Conservation (phyloP, 2,797 vertebrate species). For the Macropus fuliginosus region DNA sequence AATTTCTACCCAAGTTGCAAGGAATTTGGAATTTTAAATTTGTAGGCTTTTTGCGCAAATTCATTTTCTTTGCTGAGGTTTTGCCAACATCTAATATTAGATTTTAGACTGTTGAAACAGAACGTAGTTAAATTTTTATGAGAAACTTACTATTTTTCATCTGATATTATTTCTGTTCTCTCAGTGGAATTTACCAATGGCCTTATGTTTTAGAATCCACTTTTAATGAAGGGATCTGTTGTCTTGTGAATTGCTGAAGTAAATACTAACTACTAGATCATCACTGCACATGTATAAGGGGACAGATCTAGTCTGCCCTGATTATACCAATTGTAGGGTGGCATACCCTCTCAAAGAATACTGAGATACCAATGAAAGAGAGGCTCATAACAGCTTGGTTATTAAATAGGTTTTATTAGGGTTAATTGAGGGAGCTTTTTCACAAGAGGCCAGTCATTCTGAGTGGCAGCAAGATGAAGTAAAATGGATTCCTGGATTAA, state of each 20-base stretch:
- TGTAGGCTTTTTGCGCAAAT: too few species aligned
- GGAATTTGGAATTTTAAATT: too few species aligned
- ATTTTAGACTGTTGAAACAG: background rate
- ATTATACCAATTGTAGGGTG: background rate
- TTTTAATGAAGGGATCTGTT: background rate
- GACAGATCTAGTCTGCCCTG: too few species aligned
- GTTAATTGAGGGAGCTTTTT: too few species aligned
- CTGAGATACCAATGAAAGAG: background rate
- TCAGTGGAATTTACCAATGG: slow-evolving; percentile 2
- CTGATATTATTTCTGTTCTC: slow-evolving; percentile 8
- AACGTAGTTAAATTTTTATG: background rate
- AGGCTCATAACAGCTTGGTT: too few species aligned
- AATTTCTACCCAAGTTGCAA: too few species aligned
- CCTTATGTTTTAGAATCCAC: slow-evolving; percentile 13
- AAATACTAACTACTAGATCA: background rate
- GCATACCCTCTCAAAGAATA: background rate
- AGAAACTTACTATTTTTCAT: slow-evolving; percentile 30
- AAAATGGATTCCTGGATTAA: too few species aligned
- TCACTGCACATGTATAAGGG: background rate
- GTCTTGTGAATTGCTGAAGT: background rate
- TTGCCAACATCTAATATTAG: background rate
- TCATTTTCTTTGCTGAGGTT: too few species aligned
- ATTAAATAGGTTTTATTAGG: too few species aligned
- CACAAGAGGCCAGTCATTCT: too few species aligned
- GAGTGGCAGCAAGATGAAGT: too few species aligned